Percentiles rank a stretch among this genome's conserved stretches.
These are phyloP conservation scores for Dreissena polymorpha DNA, from an alignment of 1,140 invertebrate genomes.

Conservation along the genomic window DNA sequence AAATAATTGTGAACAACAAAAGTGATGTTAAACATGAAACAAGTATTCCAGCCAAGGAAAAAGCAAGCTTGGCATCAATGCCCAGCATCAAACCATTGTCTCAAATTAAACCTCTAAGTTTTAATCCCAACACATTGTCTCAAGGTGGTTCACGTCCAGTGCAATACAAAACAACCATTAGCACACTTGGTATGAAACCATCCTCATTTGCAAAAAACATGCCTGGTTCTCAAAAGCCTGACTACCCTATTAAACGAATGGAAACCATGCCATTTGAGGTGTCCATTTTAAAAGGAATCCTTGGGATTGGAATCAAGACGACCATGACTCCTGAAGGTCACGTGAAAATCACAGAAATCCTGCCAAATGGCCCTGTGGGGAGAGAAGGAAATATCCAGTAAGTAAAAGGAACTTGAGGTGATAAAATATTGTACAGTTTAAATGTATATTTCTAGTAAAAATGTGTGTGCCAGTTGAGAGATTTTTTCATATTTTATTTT, in stretches of 20 bases:
- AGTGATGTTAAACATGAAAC: too few relatives aligned
- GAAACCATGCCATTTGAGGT: slow-evolving; percentile 70
- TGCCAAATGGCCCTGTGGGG: slow-evolving; percentile 69
- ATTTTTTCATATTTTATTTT: too few relatives aligned
- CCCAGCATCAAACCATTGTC: slow-evolving; percentile 50
- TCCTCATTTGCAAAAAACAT: background rate
- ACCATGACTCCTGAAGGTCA: slow-evolving; percentile 62
- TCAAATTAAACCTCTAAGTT: slow-evolving; percentile 54
- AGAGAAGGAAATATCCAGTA: slow-evolving; percentile 71
- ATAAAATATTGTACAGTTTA: background rate
- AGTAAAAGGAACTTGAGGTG: slow-evolving; percentile 27
- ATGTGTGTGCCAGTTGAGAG: too few relatives aligned
- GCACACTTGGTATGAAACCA: slow-evolving; percentile 9
- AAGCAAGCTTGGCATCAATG: slow-evolving; percentile 29
- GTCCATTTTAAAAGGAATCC: slow-evolving; percentile 70
- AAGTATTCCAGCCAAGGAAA: background rate
- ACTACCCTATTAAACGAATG: slow-evolving; percentile 55
- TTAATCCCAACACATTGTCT: slow-evolving; percentile 53
- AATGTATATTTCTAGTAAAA: background rate
- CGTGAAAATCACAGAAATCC: slow-evolving; percentile 67
- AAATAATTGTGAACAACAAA: too few relatives aligned
- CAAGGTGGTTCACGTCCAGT: slow-evolving; percentile 28
- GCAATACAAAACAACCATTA: slow-evolving; percentile 53
- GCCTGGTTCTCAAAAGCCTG: slow-evolving; percentile 32
- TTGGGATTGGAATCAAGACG: slow-evolving; percentile 73